A percentile compares a stretch with the other conserved stretches of the same genome.
phyloP scores from a whole-genome alignment of 2,797 vertebrate genomes.

The Chromis chromis region DNA sequence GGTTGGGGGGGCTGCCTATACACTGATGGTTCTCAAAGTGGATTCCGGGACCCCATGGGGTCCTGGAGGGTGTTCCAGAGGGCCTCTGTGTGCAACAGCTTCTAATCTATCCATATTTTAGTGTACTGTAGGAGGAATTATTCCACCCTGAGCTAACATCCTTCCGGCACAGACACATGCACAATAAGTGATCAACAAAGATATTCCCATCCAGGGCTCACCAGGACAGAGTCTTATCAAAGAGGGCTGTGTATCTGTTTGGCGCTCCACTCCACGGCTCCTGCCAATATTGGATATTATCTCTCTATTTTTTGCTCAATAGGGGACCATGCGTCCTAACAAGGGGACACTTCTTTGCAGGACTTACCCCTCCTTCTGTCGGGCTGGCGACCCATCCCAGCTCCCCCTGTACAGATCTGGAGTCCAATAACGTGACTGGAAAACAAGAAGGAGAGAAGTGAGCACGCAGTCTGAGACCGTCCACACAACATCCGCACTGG shows the following conservation, averaged over 20 bases:
- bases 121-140: constrained; percentile 25
- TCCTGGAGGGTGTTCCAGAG: constrained; percentile 33
- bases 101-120: constrained; percentile 38
- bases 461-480: constrained; percentile 38
- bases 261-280: constrained; percentile 38
- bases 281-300: constrained; percentile 69
- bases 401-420: constrained; percentile 94
- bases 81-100: constrained; percentile 19
- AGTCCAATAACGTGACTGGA: constrained; percentile 96
- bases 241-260: constrained; percentile 57
- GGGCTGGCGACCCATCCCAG: constrained; percentile 96
- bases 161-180: constrained; percentile 26
- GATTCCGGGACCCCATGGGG: constrained; percentile 57
- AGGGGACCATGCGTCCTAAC: constrained; percentile 61
- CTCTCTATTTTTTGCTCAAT: constrained; percentile 77
- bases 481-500: constrained; percentile 29
- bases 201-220: constrained; percentile 48
- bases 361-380: constrained; percentile 96
- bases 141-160: constrained; percentile 28
- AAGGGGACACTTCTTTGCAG: constrained; percentile 68
- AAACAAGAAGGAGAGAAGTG: constrained; percentile 67
- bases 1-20: constrained; percentile 44
- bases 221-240: constrained; percentile 53
- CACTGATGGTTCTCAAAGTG: constrained; percentile 57
- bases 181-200: constrained; percentile 62